These are phyloP conservation scores for Lycophotia porphyrea DNA, from an alignment of 2,888 invertebrate species.

Conservation along the genomic window DNA sequence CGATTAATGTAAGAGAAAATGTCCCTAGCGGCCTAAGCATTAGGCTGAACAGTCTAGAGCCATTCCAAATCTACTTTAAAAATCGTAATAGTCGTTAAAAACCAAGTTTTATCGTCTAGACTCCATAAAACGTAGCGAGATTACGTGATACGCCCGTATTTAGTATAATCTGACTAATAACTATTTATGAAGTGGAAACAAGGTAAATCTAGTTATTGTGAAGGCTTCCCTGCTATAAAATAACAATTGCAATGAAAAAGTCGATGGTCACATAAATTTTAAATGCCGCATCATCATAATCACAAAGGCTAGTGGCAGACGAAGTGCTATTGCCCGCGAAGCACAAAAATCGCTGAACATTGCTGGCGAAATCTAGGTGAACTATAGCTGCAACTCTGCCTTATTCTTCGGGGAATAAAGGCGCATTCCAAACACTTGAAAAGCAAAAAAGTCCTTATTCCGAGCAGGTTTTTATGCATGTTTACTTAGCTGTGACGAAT, in stretches of 20 bases:
- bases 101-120: background rate
- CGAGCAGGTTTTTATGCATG: background rate
- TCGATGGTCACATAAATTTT: conserved; percentile 6
- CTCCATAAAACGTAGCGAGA: conserved; percentile 20
- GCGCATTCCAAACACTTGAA: background rate
- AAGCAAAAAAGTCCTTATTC: background rate
- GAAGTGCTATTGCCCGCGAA: background rate
- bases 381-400: background rate
- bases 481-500: background rate
- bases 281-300: background rate
- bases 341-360: background rate
- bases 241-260: background rate
- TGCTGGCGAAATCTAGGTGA: background rate
- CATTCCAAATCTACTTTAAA: background rate
- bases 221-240: background rate
- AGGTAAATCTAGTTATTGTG: conserved; percentile 23
- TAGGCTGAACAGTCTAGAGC: background rate
- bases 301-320: background rate
- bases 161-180: conserved; percentile 9
- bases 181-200: conserved; percentile 26
- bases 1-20: background rate
- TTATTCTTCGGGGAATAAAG: background rate
- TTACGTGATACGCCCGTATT: conserved; percentile 2
- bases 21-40: background rate
- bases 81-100: background rate